These are phyloP conservation scores for Drusus annulatus DNA, from an alignment of 1,140 invertebrate genomes.

Conservation along the genomic window DNA sequence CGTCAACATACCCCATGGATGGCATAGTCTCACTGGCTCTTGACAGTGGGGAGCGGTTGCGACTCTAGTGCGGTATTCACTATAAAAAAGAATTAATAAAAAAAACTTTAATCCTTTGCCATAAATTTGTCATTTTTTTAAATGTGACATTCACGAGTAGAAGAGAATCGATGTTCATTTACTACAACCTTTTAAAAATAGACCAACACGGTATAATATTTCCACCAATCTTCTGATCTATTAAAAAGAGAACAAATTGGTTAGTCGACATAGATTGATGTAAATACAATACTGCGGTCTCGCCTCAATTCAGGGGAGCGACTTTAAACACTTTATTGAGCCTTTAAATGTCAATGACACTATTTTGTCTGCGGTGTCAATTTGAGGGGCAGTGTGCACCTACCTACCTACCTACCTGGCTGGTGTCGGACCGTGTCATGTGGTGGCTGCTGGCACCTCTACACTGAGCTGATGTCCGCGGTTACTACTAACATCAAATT, in stretches of 20 bases:
- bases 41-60: too few species aligned
- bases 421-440: conserved; percentile 24
- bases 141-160: too few species aligned
- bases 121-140: too few species aligned
- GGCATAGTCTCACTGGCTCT: too few species aligned
- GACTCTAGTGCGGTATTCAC: too few species aligned
- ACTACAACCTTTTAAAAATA: too few species aligned
- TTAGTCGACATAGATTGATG: neutral
- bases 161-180: too few species aligned
- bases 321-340: neutral
- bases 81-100: too few species aligned
- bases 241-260: neutral
- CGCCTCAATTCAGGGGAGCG: neutral
- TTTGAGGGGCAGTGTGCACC: conserved; percentile 14
- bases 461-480: neutral
- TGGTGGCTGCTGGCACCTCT: neutral
- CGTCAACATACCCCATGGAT: too few species aligned
- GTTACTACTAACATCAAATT: neutral
- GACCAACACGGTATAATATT: too few species aligned
- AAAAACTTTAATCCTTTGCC: too few species aligned
- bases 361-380: conserved; percentile 39
- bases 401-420: neutral
- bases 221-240: too few species aligned
- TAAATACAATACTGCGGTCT: neutral
- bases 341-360: conserved; percentile 15